These are phyloP conservation scores for Pachypsylla venusta DNA, from an alignment of 1,140 invertebrate species.

Conservation along the genomic window DNA sequence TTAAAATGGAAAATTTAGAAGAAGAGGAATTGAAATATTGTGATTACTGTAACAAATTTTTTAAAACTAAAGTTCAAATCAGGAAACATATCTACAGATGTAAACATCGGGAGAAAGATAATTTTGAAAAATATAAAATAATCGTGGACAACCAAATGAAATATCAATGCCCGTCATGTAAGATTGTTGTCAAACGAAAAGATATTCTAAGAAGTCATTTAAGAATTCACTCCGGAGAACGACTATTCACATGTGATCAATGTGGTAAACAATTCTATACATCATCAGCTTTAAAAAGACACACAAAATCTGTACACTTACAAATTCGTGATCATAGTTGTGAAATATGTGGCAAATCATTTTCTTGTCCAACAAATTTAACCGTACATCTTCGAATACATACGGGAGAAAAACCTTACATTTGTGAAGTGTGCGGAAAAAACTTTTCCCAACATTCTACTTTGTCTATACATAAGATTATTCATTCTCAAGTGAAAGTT, in stretches of 20 bases:
- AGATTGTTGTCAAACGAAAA: conserved; percentile 61
- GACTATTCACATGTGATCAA: conserved; percentile 58
- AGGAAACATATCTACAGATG: neutral
- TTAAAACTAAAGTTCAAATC: no score
- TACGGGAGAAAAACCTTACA: conserved; percentile 25
- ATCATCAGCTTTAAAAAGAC: neutral
- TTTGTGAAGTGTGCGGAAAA: conserved; percentile 48
- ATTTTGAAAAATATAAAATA: neutral
- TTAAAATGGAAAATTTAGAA: no score
- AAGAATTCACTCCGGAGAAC: conserved; percentile 69
- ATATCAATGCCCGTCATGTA: neutral
- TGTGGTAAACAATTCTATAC: conserved; percentile 71
- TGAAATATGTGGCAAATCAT: conserved; percentile 16
- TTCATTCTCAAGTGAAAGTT: neutral
- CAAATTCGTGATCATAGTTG: conserved; percentile 11
- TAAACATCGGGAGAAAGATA: neutral
- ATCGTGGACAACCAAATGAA: neutral
- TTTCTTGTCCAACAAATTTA: conserved; percentile 16
- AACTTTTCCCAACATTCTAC: conserved; percentile 44
- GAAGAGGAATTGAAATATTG: no score
- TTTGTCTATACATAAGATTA: conserved; percentile 32
- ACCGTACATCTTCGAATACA: conserved; percentile 30
- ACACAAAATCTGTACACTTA: neutral
- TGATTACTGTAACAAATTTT: no score
- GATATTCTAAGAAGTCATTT: conserved; percentile 84